Base-by-base conservation (phyloP, 2,113 vertebrate genomes). In the Cheilinus undulatus region DNA sequence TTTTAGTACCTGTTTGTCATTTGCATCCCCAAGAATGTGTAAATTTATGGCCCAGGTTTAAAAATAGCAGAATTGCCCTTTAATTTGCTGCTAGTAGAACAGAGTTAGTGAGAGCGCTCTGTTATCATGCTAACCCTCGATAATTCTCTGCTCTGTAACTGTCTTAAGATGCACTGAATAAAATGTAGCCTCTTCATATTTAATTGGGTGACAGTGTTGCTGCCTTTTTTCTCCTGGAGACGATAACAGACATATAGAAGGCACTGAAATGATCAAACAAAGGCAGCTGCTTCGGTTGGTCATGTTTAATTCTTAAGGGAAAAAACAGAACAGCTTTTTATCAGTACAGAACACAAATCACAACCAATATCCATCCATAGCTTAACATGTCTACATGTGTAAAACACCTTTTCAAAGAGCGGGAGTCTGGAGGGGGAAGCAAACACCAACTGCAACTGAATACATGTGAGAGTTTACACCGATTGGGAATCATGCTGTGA, bases 401-500 rank as follows among this genome's bases (percentile, higher is more conserved):
- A 5, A 63, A 78, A 72, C 40, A 65, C 3, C 32, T 67, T 78
- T 45, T 40, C 57, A 51, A 6, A 67, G 23, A 42, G 40, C 40
- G 40, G 61, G 28, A 43, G 28, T 50, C 50, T 28, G 52, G 42
- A 30, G 51, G 22, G n/a, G 51, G 56, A 22, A 49, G 42, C 58
- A 28, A 83, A 86, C 81, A 72, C 69, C 65, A 78, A 89, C 79
- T 60, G 72, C 60, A 84, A 73, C 23, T 77, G 73, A 84, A 86
- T 76, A 81, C 70, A 81, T 48, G 59, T 68, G 75, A 85, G 62
- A 52, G 56, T 83, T 72, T 69, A 87, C 82, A 77, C 50, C 12
- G 81, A 82, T 85, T 23, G 69, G 82, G 74, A 74, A 30, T 81
- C 91, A 84, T 89, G 87, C 88, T 67, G 78, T 50, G 72, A 88